Conservation (phyloP, 2,113 vertebrate genomes). For the Haemorhous mexicanus region DNA sequence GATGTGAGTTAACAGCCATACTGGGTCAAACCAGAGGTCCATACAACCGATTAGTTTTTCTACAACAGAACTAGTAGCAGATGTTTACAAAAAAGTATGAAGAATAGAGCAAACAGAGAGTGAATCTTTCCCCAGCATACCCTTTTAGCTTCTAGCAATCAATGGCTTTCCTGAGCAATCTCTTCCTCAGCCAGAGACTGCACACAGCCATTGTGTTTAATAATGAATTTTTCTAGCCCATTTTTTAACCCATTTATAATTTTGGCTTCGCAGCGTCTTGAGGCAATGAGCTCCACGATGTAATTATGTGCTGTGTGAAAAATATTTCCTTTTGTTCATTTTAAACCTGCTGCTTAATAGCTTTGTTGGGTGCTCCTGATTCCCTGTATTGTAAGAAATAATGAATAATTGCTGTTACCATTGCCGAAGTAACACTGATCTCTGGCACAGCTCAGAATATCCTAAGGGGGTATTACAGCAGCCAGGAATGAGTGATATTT, state of each 20-base stretch:
- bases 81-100: neutral
- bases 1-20: neutral
- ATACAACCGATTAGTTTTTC: neutral
- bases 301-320: conserved; percentile 38
- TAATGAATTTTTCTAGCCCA: conserved; percentile 32
- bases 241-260: conserved; percentile 53
- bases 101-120: neutral
- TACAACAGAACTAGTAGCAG: neutral
- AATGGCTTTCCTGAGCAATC: conserved; percentile 15
- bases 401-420: conserved; percentile 11
- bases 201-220: conserved; percentile 12
- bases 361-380: neutral
- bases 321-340: conserved; percentile 47
- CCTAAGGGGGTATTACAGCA: neutral
- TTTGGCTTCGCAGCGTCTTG: conserved; percentile 26
- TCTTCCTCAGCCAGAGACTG: conserved; percentile 10
- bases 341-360: conserved; percentile 31
- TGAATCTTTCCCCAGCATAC: neutral
- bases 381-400: neutral
- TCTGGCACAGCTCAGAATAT: neutral
- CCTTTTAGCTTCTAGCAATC: neutral
- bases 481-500: neutral
- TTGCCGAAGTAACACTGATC: neutral
- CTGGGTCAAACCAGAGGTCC: neutral
- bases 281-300: neutral